phyloP scores from a whole-genome alignment of 2,888 invertebrate genomes.

The Myopa testacea region DNA sequence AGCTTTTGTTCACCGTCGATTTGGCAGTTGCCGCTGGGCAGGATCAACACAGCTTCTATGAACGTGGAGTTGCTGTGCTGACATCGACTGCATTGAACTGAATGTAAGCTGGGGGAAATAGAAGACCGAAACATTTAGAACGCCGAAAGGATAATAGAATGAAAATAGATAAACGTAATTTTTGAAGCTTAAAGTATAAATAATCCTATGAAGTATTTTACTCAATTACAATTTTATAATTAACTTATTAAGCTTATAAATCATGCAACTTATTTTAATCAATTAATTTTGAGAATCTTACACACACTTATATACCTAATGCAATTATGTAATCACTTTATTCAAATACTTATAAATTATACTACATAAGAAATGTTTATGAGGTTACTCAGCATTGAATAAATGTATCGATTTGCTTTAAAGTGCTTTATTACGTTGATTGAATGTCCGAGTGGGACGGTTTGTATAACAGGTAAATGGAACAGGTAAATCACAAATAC shows the following conservation, averaged over 20 bases:
- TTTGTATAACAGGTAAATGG: too few relatives aligned
- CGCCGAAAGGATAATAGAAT: background rate
- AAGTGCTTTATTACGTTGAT: too few relatives aligned
- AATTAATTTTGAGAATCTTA: background rate
- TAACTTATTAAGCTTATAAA: background rate
- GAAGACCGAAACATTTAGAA: background rate
- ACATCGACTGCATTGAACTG: constrained; percentile 92
- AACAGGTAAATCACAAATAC: too few relatives aligned
- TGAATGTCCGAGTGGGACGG: too few relatives aligned
- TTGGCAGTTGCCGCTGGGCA: constrained; percentile 91
- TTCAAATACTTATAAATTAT: too few relatives aligned
- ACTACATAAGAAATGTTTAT: too few relatives aligned
- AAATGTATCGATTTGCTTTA: too few relatives aligned
- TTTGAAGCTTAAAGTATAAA: background rate
- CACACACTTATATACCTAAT: too few relatives aligned
- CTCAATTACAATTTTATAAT: background rate
- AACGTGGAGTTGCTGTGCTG: constrained; percentile 96
- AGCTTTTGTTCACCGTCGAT: constrained; percentile 94
- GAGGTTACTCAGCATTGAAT: too few relatives aligned
- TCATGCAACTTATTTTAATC: background rate
- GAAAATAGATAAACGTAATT: background rate
- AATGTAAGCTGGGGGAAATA: constrained; percentile 48
- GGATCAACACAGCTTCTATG: constrained; percentile 96
- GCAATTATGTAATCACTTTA: too few relatives aligned
- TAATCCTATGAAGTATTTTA: background rate